phyloP scores from a whole-genome alignment of 2,888 invertebrate species.

The Tinea pellionella region DNA sequence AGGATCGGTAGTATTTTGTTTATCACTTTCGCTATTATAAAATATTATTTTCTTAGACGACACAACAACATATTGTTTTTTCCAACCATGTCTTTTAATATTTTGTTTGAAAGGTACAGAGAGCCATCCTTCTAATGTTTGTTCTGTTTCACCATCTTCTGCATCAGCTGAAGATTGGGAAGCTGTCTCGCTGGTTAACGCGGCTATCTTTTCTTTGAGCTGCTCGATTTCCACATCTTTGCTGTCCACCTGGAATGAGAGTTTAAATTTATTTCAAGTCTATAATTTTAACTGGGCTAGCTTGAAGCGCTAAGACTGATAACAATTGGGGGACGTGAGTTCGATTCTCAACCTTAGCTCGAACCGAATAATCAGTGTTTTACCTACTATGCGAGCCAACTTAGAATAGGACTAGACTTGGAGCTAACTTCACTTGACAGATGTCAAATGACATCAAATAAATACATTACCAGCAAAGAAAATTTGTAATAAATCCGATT shows the following conservation, averaged over 20 bases:
- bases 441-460: no score
- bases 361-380: no score
- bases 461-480: no score
- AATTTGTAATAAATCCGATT: no score
- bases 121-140: slow-evolving; percentile 94
- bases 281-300: neutral
- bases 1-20: slow-evolving; percentile 94
- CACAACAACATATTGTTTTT: slow-evolving; percentile 96
- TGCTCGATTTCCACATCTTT: slow-evolving; percentile 97
- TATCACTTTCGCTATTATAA: slow-evolving; percentile 94
- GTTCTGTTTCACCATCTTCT: slow-evolving; percentile 82
- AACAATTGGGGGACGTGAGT: no score
- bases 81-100: slow-evolving; percentile 95
- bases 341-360: no score
- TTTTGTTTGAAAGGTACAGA: slow-evolving; percentile 96
- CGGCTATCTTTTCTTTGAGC: slow-evolving; percentile 84
- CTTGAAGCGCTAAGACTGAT: no score
- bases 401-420: no score
- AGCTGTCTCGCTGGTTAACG: slow-evolving; percentile 86
- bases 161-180: slow-evolving; percentile 92
- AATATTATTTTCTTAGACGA: slow-evolving; percentile 97
- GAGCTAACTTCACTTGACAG: no score
- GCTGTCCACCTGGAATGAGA: slow-evolving; percentile 76
- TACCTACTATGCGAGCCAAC: no score
- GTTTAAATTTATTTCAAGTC: neutral